These are phyloP conservation scores for Rutpela maculata DNA, from an alignment of 2,888 invertebrate species.

Conservation along the genomic window DNA sequence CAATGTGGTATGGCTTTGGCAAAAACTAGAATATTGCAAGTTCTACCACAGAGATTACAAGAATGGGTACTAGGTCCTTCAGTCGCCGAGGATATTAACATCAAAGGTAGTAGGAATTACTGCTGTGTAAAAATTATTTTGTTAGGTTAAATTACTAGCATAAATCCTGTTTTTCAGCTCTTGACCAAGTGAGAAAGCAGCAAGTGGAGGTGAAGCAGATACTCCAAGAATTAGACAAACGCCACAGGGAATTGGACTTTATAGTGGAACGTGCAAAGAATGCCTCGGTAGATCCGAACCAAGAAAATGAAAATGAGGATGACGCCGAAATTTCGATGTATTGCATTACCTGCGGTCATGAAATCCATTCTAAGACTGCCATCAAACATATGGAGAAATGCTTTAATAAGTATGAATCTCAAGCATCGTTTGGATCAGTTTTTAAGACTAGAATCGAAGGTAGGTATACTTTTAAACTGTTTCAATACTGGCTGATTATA, in stretches of 20 bases:
- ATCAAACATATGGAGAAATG: slow-evolving; percentile 99
- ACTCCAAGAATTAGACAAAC: slow-evolving; percentile 86
- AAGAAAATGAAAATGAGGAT: slow-evolving; percentile 80
- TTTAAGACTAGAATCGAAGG: slow-evolving; percentile 96
- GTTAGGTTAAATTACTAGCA: too few relatives aligned
- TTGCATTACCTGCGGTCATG: slow-evolving; percentile 98
- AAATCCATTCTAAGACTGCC: slow-evolving; percentile 93
- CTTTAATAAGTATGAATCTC: slow-evolving; percentile 97
- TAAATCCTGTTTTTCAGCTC: slow-evolving; percentile 54
- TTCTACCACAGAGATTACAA: slow-evolving; percentile 83
- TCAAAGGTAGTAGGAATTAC: slow-evolving; percentile 62
- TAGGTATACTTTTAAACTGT: slow-evolving; percentile 33
- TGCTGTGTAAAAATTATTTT: background rate
- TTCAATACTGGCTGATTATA: too few relatives aligned
- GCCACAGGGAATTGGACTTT: slow-evolving; percentile 86
- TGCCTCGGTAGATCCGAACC: slow-evolving; percentile 80
- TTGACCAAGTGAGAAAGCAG: slow-evolving; percentile 82
- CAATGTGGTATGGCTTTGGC: slow-evolving; percentile 94
- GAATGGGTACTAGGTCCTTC: slow-evolving; percentile 94
- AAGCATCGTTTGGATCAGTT: slow-evolving; percentile 96
- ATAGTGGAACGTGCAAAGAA: slow-evolving; percentile 87
- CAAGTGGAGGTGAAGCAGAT: slow-evolving; percentile 86
- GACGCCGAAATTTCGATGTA: slow-evolving; percentile 89
- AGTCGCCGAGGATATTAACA: slow-evolving; percentile 88
- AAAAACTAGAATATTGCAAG: slow-evolving; percentile 88